Evolutionary conservation across 2,888 invertebrate species (phyloP), one percentile per base, ranked within the genome.

Genomic region (Resseliella maxima): DNA sequence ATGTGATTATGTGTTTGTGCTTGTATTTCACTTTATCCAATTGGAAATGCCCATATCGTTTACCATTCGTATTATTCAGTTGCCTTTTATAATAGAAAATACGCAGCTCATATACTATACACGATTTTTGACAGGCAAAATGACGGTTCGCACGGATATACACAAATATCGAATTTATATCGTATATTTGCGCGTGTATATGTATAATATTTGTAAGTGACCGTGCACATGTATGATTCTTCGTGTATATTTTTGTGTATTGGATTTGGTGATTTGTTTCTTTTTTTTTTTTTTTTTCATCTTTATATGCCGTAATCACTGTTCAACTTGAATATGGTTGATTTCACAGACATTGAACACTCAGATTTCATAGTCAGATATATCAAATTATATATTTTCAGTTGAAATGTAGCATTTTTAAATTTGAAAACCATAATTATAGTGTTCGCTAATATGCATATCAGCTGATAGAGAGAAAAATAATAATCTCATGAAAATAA

Each of bases 281-380:
- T n/a, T n/a, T n/a, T n/a, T n/a, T n/a, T n/a, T n/a, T 27, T 15
- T 8, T 8, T n/a, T 24, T 72, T 72, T 72, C 31, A 72, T 72
- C 72, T 72, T 72, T 72, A 31, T 31, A 35, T 72, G 72, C 31
- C 31, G 72, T 15, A 72, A 72, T 72, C 72, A 31, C 12, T 24
- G 72, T 72, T 72, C 31, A 31, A 72, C 31, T 72, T 72, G 72
- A 72, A 72, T 72, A 72, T 72, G n/a, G n/a, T n/a, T n/a, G n/a
- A n/a, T n/a, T n/a, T n/a, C n/a, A n/a, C n/a, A n/a, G n/a, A n/a
- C n/a, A n/a, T n/a, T n/a, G n/a, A n/a, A n/a, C n/a, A n/a, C n/a
- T n/a, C 46, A 50, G 15, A 18, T 2, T 50, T 50, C 18, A 15
- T 18, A 41, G 46, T 2, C 18, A 50, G 18, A 50, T 18, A 50